A percentile compares a stretch with the other conserved stretches of the same genome.
These are phyloP conservation scores for Meloidogyne exigua DNA, from an alignment of 1,140 invertebrate species.

Conservation along the genomic window DNA sequence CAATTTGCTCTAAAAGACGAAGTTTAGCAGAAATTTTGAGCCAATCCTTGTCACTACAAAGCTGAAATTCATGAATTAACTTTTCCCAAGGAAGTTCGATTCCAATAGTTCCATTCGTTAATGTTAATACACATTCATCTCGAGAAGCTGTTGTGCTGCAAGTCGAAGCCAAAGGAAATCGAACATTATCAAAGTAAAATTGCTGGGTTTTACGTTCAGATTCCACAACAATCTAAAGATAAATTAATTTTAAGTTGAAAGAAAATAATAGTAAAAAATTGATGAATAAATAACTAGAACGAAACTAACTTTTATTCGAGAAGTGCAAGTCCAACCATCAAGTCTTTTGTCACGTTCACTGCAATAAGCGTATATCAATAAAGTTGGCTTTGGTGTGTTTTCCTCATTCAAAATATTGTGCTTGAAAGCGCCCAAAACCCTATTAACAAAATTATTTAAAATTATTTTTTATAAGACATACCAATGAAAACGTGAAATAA, in stretches of 20 bases:
- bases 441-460: not conserved
- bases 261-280: too few relatives aligned
- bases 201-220: not conserved
- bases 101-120: not conserved
- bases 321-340: not conserved
- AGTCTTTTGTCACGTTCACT: not conserved
- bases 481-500: not conserved
- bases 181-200: not conserved
- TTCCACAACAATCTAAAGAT: not conserved
- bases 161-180: not conserved
- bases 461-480: not conserved
- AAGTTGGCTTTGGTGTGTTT: not conserved
- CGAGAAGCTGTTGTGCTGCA: not conserved
- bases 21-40: not conserved
- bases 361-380: not conserved
- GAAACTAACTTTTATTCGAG: not conserved
- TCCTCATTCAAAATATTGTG: constrained; percentile 2
- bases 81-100: not conserved
- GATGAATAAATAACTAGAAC: not conserved
- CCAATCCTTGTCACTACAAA: not conserved
- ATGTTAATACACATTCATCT: not conserved
- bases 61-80: not conserved
- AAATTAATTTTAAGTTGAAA: too few relatives aligned
- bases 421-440: not conserved
- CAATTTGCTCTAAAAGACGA: not conserved